These are phyloP conservation scores for Orchesella cincta DNA, from an alignment of 1,140 invertebrate species.

Conservation along the genomic window DNA sequence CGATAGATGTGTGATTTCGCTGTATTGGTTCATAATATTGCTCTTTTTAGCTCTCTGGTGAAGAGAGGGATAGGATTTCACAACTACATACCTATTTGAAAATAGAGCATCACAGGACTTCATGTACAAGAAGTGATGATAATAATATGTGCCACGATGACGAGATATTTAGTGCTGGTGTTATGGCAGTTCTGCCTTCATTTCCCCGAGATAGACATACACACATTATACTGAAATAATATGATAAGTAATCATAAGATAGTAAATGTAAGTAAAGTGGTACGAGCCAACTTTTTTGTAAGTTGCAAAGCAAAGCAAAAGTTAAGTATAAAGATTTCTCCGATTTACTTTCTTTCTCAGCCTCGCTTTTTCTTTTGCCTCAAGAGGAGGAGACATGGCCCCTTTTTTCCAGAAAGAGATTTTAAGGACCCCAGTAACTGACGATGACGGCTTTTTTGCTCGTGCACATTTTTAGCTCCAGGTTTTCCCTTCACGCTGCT, in stretches of 20 bases:
- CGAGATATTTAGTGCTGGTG: not conserved
- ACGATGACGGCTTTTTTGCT: constrained; percentile 22
- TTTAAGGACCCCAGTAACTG: not conserved
- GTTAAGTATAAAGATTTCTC: not conserved
- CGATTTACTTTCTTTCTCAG: not conserved
- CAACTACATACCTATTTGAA: not conserved
- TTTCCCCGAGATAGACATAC: not conserved
- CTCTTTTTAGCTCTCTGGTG: not conserved
- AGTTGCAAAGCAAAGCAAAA: not conserved
- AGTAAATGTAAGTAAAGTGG: not conserved
- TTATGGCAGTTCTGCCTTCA: not conserved
- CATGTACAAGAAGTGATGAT: not conserved
- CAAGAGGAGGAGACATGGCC: not conserved
- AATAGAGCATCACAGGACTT: not conserved
- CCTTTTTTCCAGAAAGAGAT: not conserved
- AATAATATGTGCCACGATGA: not conserved
- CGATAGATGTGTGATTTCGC: too few species aligned
- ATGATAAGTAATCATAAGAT: not conserved
- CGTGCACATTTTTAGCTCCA: not conserved
- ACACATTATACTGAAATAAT: not conserved
- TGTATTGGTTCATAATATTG: too few species aligned
- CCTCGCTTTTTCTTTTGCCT: not conserved
- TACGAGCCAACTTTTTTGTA: not conserved
- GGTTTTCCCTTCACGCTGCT: not conserved
- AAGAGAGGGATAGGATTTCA: not conserved